Conservation (phyloP, 2,113 vertebrate species). For the Chascanopsetta lugubris region DNA sequence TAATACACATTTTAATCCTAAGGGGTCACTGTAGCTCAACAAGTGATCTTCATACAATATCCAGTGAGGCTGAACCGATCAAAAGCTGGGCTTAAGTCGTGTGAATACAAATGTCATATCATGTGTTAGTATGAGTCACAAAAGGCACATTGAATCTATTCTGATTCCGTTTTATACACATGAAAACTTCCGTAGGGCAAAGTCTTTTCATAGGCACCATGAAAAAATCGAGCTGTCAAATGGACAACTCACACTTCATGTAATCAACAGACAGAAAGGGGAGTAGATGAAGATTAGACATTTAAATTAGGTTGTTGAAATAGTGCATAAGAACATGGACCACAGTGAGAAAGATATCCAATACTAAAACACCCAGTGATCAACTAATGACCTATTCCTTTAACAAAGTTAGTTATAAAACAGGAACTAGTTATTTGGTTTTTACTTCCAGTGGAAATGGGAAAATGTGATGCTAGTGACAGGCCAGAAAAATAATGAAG, state of each 20-base stretch:
- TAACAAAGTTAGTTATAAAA: neutral
- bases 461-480: conserved; percentile 11
- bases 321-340: conserved; percentile 43
- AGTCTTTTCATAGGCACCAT: neutral
- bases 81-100: neutral
- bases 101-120: neutral
- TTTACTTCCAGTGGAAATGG: conserved; percentile 3
- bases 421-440: conserved; percentile 39
- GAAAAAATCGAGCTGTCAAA: neutral
- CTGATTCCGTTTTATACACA: conserved; percentile 11
- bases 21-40: neutral
- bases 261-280: neutral
- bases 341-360: conserved; percentile 31
- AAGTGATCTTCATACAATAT: neutral
- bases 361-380: conserved; percentile 29
- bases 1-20: neutral
- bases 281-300: conserved; percentile 39
- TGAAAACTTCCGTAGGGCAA: neutral
- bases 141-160: conserved; percentile 7
- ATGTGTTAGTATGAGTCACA: neutral
- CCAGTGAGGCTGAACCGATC: neutral
- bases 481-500: too few relatives aligned
- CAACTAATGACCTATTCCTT: neutral
- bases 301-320: conserved; percentile 25
- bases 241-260: neutral